These are phyloP conservation scores for Bettongia penicillata DNA, from an alignment of 2,113 vertebrate species.

Conservation along the genomic window DNA sequence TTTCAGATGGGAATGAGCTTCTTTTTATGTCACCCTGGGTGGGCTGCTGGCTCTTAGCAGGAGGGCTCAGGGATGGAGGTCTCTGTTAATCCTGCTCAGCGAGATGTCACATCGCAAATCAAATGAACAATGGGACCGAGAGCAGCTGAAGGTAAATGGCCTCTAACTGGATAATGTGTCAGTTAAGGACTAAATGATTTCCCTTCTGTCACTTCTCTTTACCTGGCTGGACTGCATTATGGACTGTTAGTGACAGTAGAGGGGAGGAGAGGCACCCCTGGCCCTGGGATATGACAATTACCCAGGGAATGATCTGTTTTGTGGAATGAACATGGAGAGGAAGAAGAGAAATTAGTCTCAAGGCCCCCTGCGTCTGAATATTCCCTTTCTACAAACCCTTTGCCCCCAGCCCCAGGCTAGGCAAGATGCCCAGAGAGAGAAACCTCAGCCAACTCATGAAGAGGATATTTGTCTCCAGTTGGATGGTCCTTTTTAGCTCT, in stretches of 20 bases:
- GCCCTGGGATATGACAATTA: slow-evolving; percentile 62
- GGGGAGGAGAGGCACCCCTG: slow-evolving; percentile 68
- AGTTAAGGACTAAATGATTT: slow-evolving; percentile 81
- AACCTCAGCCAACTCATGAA: neutral
- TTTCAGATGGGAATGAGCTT: neutral
- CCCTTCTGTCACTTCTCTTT: slow-evolving; percentile 80
- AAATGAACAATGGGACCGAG: slow-evolving; percentile 76
- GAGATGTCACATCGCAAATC: slow-evolving; percentile 75
- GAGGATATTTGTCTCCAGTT: neutral
- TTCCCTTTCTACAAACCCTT: neutral
- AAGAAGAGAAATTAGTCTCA: slow-evolving; percentile 38
- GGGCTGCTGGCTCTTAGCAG: neutral
- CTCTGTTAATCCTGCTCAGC: slow-evolving; percentile 57
- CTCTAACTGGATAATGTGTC: slow-evolving; percentile 82
- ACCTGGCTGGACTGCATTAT: slow-evolving; percentile 40
- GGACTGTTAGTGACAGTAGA: slow-evolving; percentile 63
- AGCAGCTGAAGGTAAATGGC: slow-evolving; percentile 82
- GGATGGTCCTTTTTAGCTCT: neutral
- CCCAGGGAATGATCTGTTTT: slow-evolving; percentile 34
- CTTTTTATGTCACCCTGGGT: neutral
- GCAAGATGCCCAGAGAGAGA: neutral
- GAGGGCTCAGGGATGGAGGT: neutral
- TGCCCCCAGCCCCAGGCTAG: neutral
- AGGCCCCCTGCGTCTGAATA: neutral
- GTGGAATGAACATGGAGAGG: slow-evolving; percentile 12